Evolutionary conservation across 2,113 vertebrate species (phyloP).

Genomic region (Mustelus asterias): DNA sequence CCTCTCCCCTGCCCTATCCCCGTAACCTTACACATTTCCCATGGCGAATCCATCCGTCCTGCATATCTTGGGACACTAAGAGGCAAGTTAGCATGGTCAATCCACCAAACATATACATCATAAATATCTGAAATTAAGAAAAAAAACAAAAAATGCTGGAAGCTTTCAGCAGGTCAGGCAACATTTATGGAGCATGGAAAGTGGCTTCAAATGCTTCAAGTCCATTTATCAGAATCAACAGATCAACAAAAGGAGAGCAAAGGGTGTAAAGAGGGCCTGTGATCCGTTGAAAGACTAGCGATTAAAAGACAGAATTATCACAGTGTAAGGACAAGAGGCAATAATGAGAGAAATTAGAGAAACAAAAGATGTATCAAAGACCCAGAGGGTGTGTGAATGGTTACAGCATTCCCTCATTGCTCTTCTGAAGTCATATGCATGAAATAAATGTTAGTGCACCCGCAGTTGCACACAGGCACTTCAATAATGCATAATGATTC

Average conservation of each 20-base stretch:
- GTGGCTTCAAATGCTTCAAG: background rate
- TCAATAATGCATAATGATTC: background rate
- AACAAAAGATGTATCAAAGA: background rate
- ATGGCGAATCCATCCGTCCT: too few relatives aligned
- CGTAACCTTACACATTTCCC: too few relatives aligned
- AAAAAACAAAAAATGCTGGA: background rate
- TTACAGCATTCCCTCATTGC: background rate
- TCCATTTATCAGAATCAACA: background rate
- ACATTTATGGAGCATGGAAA: background rate
- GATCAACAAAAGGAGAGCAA: background rate
- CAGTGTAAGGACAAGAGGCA: background rate
- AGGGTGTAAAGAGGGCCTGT: background rate
- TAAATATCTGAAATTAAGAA: too few relatives aligned
- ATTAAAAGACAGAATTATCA: background rate
- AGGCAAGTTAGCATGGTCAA: too few relatives aligned
- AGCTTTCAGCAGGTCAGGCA: background rate
- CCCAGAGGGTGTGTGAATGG: slow-evolving; percentile 15
- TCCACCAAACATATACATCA: too few relatives aligned
- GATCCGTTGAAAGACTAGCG: background rate
- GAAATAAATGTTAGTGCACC: background rate
- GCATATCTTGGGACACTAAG: too few relatives aligned
- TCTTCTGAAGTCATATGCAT: background rate
- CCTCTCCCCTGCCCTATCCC: too few relatives aligned
- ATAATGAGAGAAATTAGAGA: background rate
- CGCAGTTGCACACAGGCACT: background rate